Evolutionary conservation across 1,140 invertebrate genomes (phyloP).

Genomic region (Callitettix versicolor): DNA sequence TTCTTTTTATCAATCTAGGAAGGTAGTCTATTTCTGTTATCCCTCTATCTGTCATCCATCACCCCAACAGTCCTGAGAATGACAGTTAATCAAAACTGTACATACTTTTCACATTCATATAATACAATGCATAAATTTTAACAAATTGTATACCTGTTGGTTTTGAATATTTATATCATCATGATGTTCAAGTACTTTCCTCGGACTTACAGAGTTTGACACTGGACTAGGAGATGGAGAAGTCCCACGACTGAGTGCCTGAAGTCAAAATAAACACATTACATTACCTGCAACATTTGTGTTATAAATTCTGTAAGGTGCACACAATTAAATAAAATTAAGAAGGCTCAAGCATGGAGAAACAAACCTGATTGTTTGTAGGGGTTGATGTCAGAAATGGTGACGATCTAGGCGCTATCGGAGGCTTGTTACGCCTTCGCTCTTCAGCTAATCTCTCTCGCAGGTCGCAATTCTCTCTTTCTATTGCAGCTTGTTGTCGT

Average conservation of each 20-base stretch:
- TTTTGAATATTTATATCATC: constrained; percentile 14
- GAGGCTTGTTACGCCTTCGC: constrained; percentile 34
- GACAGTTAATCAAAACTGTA: too few species aligned
- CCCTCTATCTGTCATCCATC: too few species aligned
- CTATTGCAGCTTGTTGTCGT: constrained; percentile 65
- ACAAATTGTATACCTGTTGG: constrained; percentile 21
- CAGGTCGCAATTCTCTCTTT: constrained; percentile 70
- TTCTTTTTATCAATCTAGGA: too few species aligned
- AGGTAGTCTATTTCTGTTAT: too few species aligned
- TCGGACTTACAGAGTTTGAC: constrained; percentile 15
- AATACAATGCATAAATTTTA: too few species aligned
- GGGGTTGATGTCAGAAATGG: constrained; percentile 31
- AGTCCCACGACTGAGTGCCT: constrained; percentile 26
- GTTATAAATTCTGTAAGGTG: too few species aligned
- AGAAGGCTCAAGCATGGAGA: too few species aligned
- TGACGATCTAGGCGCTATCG: constrained; percentile 31
- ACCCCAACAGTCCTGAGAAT: too few species aligned
- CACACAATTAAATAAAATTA: too few species aligned
- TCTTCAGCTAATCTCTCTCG: constrained; percentile 36
- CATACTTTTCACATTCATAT: too few species aligned
- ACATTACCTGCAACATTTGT: too few species aligned
- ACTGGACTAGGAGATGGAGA: constrained; percentile 37
- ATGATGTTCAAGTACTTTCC: constrained; percentile 12
- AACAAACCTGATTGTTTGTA: constrained; percentile 28
- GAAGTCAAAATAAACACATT: constrained; percentile 4